phyloP scores from a whole-genome alignment of 1,140 invertebrate genomes.

The Zaprionus tsacasi region DNA sequence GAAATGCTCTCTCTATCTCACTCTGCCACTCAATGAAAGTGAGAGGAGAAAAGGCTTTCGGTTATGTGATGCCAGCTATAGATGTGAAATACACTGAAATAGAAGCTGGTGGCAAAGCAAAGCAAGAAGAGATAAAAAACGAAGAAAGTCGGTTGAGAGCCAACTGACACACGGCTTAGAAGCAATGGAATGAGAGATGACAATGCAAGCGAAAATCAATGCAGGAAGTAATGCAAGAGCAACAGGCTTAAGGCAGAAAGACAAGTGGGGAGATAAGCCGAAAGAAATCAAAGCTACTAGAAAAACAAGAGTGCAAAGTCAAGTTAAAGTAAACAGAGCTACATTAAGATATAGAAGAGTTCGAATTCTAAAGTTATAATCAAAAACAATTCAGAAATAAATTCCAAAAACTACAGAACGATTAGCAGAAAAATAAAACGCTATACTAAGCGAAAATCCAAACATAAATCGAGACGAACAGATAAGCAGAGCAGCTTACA shows the following conservation, averaged over 20 bases:
- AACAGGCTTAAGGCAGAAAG: background rate
- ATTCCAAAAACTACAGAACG: background rate
- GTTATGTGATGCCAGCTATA: background rate
- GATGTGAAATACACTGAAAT: background rate
- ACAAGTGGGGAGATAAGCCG: background rate
- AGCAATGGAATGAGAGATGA: background rate
- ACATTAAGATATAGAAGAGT: background rate
- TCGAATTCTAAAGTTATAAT: background rate
- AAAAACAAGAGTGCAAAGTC: background rate
- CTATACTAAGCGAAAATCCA: background rate
- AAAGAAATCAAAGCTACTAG: constrained; percentile 31
- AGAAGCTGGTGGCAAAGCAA: background rate
- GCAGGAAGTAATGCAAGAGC: background rate
- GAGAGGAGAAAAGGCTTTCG: background rate
- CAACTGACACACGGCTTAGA: background rate
- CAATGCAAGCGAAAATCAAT: background rate
- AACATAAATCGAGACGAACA: constrained; percentile 1
- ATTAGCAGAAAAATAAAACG: background rate
- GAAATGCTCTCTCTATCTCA: background rate
- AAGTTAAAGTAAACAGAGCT: background rate
- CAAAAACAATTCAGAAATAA: background rate
- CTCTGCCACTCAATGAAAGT: background rate
- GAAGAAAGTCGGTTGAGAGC: background rate
- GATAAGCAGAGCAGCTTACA: constrained; percentile 6
- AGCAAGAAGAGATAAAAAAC: background rate